Conservation (phyloP, 1,140 invertebrate genomes). For the Luehdorfia chinensis region DNA sequence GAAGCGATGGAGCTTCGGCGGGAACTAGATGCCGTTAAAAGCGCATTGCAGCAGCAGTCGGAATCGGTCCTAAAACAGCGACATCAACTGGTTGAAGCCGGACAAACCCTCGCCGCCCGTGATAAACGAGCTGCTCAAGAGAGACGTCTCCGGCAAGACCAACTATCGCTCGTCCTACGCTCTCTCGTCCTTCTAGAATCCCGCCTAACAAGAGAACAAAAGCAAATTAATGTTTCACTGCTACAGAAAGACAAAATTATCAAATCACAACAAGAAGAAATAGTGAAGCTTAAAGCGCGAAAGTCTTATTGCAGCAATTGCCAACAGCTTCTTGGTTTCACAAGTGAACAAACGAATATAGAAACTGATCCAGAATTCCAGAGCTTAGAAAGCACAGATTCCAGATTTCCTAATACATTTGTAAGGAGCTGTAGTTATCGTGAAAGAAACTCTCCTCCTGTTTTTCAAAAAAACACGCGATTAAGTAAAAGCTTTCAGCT, state of each 20-base stretch:
- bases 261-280: constrained; percentile 82
- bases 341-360: constrained; percentile 75
- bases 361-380: constrained; percentile 77
- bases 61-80: constrained; percentile 79
- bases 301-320: constrained; percentile 79
- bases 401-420: constrained; percentile 73
- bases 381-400: constrained; percentile 78
- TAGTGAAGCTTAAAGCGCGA: constrained; percentile 78
- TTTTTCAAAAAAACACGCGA: constrained; percentile 75
- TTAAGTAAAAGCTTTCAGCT: constrained; percentile 75
- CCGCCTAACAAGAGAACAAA: constrained; percentile 85
- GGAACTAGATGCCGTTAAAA: constrained; percentile 80
- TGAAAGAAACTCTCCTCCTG: constrained; percentile 75
- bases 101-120: constrained; percentile 79
- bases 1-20: constrained; percentile 75
- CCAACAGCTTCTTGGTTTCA: constrained; percentile 76
- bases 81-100: constrained; percentile 76
- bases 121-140: constrained; percentile 79
- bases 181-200: constrained; percentile 84
- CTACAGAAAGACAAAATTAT: constrained; percentile 85
- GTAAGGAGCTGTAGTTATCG: constrained; percentile 78
- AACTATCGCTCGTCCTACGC: constrained; percentile 82
- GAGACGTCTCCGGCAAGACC: constrained; percentile 80
- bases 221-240: constrained; percentile 82
- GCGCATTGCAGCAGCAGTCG: constrained; percentile 80